Evolutionary conservation across 2,797 vertebrate species (phyloP).

Genomic region (Cottoperca gobio): DNA sequence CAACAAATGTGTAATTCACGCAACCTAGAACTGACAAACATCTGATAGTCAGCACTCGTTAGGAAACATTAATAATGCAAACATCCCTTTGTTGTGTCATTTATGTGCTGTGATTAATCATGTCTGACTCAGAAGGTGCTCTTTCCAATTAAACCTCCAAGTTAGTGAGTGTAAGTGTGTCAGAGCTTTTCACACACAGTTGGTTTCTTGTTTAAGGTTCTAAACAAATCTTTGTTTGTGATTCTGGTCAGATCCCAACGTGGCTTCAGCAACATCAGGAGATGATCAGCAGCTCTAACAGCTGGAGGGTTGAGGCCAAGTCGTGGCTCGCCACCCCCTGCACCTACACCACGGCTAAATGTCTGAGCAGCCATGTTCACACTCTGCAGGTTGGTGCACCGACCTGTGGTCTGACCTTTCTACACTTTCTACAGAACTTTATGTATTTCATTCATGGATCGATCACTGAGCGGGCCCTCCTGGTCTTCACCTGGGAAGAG

Average conservation of each 20-base stretch:
- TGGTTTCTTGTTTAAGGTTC: neutral
- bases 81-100: neutral
- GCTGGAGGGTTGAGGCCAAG: conserved; percentile 89
- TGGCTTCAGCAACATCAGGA: conserved; percentile 93
- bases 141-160: neutral
- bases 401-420: neutral
- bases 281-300: conserved; percentile 86
- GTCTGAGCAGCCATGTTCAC: conserved; percentile 83
- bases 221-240: neutral
- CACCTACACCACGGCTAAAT: conserved; percentile 86
- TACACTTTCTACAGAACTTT: neutral
- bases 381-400: conserved; percentile 85
- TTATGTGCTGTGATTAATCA: no score
- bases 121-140: neutral
- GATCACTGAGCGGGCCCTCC: no score
- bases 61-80: neutral
- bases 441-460: no score
- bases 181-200: neutral
- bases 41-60: neutral
- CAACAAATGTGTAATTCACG: neutral
- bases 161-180: neutral
- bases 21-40: neutral
- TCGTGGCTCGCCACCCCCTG: conserved; percentile 85
- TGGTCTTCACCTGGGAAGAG: no score
- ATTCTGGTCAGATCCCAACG: conserved; percentile 81